Percentiles rank a stretch among this genome's conserved stretches.
phyloP scores from a whole-genome alignment of 2,888 invertebrate genomes.

The Villa cingulata region DNA sequence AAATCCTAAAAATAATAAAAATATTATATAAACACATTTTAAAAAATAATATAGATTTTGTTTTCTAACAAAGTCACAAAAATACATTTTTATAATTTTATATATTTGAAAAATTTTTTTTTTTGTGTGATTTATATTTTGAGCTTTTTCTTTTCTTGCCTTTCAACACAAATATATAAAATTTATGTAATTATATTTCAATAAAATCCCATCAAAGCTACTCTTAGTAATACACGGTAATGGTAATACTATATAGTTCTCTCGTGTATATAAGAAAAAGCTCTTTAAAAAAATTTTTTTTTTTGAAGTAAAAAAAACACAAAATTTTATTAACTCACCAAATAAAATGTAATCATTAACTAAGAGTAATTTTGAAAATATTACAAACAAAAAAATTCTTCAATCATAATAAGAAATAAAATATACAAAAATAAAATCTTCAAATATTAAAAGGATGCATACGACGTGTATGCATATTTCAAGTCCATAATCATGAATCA shows the following conservation, averaged over 20 bases:
- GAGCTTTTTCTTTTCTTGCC: slow-evolving; percentile 37
- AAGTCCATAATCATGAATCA: too few species aligned
- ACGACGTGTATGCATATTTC: too few species aligned
- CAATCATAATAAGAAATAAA: background rate
- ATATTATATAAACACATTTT: too few species aligned
- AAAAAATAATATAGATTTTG: too few species aligned
- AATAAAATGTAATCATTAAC: background rate
- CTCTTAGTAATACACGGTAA: slow-evolving; percentile 4
- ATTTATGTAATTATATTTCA: too few species aligned
- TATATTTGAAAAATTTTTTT: slow-evolving; percentile 9
- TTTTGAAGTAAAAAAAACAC: too few species aligned
- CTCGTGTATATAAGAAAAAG: slow-evolving; percentile 9
- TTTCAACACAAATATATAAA: slow-evolving; percentile 8
- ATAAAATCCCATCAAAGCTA: slow-evolving; percentile 5
- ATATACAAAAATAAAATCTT: too few species aligned
- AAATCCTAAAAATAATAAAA: too few species aligned
- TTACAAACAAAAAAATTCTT: too few species aligned
- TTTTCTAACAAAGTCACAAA: too few species aligned
- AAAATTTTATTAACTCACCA: too few species aligned
- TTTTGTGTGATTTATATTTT: slow-evolving; percentile 23
- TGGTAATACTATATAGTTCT: background rate
- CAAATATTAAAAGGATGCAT: too few species aligned
- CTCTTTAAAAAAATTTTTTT: slow-evolving; percentile 3
- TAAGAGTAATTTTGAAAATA: slow-evolving; percentile 9
- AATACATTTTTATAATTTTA: background rate